Base-by-base conservation (phyloP, 2,797 vertebrate species). In the Oceanodroma leucorhoa region DNA sequence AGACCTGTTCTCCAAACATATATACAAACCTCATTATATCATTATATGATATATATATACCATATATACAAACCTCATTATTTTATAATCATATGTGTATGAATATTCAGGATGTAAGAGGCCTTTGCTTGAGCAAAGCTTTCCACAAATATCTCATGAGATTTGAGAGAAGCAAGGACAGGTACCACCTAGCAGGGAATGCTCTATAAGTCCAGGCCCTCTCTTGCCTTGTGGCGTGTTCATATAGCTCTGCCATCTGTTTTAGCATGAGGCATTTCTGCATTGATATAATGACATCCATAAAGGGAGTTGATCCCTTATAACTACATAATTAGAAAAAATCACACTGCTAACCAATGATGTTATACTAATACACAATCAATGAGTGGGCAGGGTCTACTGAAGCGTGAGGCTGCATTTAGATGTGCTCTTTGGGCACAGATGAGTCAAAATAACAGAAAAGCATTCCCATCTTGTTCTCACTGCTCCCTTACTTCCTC, bases 271-370 rank as follows among this genome's bases (percentile, higher is more conserved):
- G 6, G 50, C 17, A 22, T 70, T 94, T 86, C 83, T 75, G 19
- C 76, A 54, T 21, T 40, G 71, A 50, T 83, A 16, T 67, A 77
- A 86, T 75, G 53, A 58, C 29, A 83, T 65, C 69, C 30, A 69
- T 75, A 81, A 88, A 91, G 24, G 34, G 27, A 93, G 27, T 34
- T 60, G 15, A 64, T 93, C 29, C 26, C 15, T 73, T 88, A 29
- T 78, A 93, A 81, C 34, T 78, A 36, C n/a, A 23, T 58, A 93
- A 78, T 90, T 86, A 90, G 58, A 51, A 91, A 90, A 95, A 93
- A 83, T 81, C 64, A 61, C 32, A 43, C 14, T 50, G 18, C n/a
- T 86, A 83, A 71, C 34, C 36, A 69, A 27, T 78, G 46, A 36
- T 12, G 1, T 81, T 82, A 51, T 22, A 71, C 30, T 72, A 75